Evolutionary conservation across 2,113 vertebrate genomes (phyloP), one percentile per base, ranked within the genome.

Genomic region (Nyctereutes procyonoides): DNA sequence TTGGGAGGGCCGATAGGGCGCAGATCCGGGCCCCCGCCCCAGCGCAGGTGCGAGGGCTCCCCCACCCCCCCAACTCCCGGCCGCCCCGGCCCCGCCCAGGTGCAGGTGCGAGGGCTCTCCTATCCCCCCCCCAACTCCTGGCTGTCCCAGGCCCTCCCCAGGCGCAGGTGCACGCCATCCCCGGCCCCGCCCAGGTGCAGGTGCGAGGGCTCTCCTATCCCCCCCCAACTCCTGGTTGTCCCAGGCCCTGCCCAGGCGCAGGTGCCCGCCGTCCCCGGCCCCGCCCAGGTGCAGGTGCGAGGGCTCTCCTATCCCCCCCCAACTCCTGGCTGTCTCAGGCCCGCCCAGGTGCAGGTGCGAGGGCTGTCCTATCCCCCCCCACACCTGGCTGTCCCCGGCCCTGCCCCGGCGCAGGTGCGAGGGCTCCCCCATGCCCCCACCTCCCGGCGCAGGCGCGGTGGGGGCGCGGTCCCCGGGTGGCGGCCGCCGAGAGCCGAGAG

Each of bases 1-100:
- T 9, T 32, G 1, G 65, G 48, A 8, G 20, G 28, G 4, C 1
- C 16, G 0, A 0, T 17, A 0, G 8, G 35, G 80, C 26, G 17
- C 71, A 13, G 80, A 9, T 5, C 28, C 1, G 2, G 80, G 16
- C n/a, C 1, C n/a, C 8, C 38, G 20, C n/a, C 65, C 69, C 2
- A 56, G 58, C 2, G 43, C 32, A 14, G 14, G 63, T 5, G 48
- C 30, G 67, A 24, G 43, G 43, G 43, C 43, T 7, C 5, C 43
- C 43, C 43, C 43, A 43, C 43, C 43, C 43, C 43, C 43, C 43
- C 43, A 43, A 43, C 6, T 43, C 43, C 43, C 1, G 43, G 43
- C 43, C 0, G 24, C 1, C 43, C 38, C 43, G n/a, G 26, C 51
- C 74, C 48, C 24, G 60, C 30, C 62, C 55, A 1, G 73, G 43